Evolutionary conservation across 2,888 invertebrate genomes (phyloP), one percentile per base, ranked within the genome.

Genomic region (Diadegma fenestrale): DNA sequence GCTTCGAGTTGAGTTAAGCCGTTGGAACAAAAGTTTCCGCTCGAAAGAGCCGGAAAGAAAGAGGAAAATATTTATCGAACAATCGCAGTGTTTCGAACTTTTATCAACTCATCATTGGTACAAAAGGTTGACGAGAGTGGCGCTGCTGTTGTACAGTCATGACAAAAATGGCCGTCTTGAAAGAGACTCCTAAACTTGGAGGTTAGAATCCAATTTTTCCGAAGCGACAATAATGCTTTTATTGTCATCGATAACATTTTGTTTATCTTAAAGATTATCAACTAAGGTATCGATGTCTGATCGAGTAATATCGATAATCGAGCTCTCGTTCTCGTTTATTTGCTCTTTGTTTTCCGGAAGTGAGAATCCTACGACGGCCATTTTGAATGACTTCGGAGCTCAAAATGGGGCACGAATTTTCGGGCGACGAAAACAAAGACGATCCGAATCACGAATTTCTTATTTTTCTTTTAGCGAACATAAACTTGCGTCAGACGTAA

Each of bases 1-100:
- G 99, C 61, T 99, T 99, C 95, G 99, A 99, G 95, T 96, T 99
- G 88, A 98, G 97, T 94, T 98, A 97, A 95, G 63, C 26, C 37
- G 19, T 37, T 41, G 22, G 12, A 12, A 17, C 45, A 17, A 10
- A 10, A 33, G 0, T n/a, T 33, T 51, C 48, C n/a, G 33, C 17
- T 14, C 14, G 22, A 19, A 26, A 41, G 14, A 17, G 33, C 26
- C n/a, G 19, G 12, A 30, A 14, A 61, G 17, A 30, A 8, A 33
- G 33, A 63, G 33, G 8, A 33, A 33, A n/a, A 30, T 17, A 33
- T 5, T 63, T 2, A 33, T 37, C 33, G 37, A 37, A 37, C 37
- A 37, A 37, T 64, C 64, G 64, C 64, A 19, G 37, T 37, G 64
- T 64, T 64, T 10, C 19, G 8, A 64, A 64, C 8, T 37, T 4